These are phyloP conservation scores for Limnephilus lunatus DNA, from an alignment of 2,888 invertebrate genomes.

Conservation along the genomic window DNA sequence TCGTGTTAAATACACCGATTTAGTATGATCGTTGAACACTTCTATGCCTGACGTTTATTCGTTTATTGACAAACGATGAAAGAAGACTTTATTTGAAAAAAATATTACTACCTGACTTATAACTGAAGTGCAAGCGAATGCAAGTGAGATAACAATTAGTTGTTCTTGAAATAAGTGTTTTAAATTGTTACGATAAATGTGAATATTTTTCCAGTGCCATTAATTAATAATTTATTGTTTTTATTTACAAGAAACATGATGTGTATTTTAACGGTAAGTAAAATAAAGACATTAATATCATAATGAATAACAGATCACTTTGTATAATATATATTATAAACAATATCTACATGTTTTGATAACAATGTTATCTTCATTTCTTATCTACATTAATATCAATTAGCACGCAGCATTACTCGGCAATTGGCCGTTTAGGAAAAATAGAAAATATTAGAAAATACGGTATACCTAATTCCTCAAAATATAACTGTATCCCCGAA, in stretches of 20 bases:
- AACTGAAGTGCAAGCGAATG: neutral
- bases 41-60: neutral
- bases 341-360: too few relatives aligned
- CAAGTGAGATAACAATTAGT: neutral
- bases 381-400: too few relatives aligned
- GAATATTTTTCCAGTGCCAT: neutral
- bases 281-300: neutral
- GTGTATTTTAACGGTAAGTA: neutral
- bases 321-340: too few relatives aligned
- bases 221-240: neutral
- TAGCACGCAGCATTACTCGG: too few relatives aligned
- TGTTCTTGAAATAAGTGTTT: neutral
- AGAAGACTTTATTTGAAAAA: neutral
- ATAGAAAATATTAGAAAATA: too few relatives aligned
- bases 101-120: neutral
- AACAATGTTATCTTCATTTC: too few relatives aligned
- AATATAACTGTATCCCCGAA: too few relatives aligned
- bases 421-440: too few relatives aligned
- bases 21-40: neutral
- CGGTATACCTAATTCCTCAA: too few relatives aligned
- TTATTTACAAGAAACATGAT: neutral
- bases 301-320: too few relatives aligned
- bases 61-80: neutral
- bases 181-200: neutral
- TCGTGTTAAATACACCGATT: neutral